These are phyloP conservation scores for Morone saxatilis DNA, from an alignment of 2,113 vertebrate genomes.

Conservation along the genomic window DNA sequence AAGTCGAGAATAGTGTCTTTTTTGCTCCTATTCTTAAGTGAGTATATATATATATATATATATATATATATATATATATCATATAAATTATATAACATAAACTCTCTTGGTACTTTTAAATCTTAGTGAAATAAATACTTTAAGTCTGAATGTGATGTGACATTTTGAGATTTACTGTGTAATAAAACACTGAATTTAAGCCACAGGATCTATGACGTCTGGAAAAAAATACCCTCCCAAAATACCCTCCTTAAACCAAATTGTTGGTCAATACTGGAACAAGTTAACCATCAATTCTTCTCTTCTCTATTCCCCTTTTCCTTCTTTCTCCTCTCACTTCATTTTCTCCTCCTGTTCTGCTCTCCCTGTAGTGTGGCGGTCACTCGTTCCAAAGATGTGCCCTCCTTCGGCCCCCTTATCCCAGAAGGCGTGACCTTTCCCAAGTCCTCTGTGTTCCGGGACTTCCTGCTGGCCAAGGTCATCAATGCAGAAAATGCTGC, in stretches of 20 bases:
- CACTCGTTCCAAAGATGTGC: conserved; percentile 96
- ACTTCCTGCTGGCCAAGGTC: conserved; percentile 98
- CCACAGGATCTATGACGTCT: background rate
- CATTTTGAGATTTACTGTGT: conserved; percentile 18
- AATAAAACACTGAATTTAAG: conserved; percentile 15
- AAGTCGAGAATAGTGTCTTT: background rate
- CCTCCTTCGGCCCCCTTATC: conserved; percentile 96
- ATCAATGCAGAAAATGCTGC: conserved; percentile 98
- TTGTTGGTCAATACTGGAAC: background rate
- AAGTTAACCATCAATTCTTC: background rate
- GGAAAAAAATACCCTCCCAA: background rate
- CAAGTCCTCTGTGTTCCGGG: conserved; percentile 97
- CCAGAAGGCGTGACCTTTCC: conserved; percentile 97
- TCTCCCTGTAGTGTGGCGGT: conserved; percentile 91
- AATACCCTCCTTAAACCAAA: background rate
- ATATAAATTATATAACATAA: background rate
- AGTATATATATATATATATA: no score
- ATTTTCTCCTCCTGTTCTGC: background rate
- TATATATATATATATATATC: no score
- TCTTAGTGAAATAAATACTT: conserved; percentile 22
- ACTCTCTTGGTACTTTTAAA: background rate
- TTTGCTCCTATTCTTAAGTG: background rate
- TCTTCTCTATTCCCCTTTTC: background rate
- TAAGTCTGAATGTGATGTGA: conserved; percentile 14
- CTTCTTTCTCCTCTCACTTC: background rate